Evolutionary conservation across 2,797 vertebrate species (phyloP), one percentile per base, ranked within the genome.

Genomic region (Percopsis omiscomaycus): DNA sequence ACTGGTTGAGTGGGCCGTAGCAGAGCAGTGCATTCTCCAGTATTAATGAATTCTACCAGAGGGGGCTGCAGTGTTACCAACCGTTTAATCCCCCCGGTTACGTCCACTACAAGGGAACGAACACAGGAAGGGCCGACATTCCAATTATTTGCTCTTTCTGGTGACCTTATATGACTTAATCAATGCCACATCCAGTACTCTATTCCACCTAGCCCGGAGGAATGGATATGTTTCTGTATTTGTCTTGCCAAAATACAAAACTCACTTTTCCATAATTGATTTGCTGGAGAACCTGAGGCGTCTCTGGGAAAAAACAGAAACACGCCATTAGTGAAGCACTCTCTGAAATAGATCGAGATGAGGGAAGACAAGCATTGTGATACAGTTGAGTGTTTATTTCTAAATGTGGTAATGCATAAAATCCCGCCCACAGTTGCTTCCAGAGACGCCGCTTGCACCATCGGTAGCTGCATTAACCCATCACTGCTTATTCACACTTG

Each of bases 111-210:
- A 32, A 16, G 69, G 64, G 73, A 73, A 79, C 56, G 64, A 80
- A 86, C 81, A 86, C 75, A 64, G 69, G 85, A 83, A 80, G 84
- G 82, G 82, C 84, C 73, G 62, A 68, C 51, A 77, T 84, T 88
- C 82, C 84, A 88, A 86, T 90, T 87, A 89, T 86, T 89, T 86
- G 79, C 84, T 85, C 75, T 81, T 72, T 80, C 75, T 80, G 71
- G 82, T 87, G 83, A 88, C 84, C 88, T 84, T 66, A 66, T 67
- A 83, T 82, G 78, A 81, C 77, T 83, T 84, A 68, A 88, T 88
- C 83, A 88, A 73, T 74, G 82, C 78, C 70, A 69, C 59, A 69
- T 71, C 55, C 55, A 64, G 73, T 67, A 58, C 65, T 68, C 61
- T 65, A 66, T 54, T 59, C 56, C 50, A 46, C 66, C 44, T 62